Base-by-base conservation (phyloP, 2,113 vertebrate genomes). In the Notothenia rossii region DNA sequence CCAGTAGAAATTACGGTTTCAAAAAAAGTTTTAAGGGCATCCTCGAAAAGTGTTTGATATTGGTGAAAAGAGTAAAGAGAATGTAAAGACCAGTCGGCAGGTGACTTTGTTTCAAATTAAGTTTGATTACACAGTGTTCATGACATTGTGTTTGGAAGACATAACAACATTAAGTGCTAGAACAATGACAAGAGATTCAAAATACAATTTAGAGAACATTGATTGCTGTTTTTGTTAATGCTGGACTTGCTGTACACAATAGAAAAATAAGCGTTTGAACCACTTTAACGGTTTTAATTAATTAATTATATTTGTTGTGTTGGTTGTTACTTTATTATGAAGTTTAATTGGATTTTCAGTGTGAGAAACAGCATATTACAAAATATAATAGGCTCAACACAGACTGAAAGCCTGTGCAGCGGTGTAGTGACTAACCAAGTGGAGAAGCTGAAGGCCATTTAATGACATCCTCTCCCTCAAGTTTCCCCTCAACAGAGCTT, bases 381-480 rank as follows among this genome's bases (percentile, higher is more conserved):
- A 68, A 58, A 65, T 67, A 80, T 75, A 79, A 88, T 83, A 81
- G 84, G 71, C 62, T 77, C 53, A 55, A 67, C 60, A 53, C 51
- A 67, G n/a, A 46, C 45, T 58, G 46, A 82, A 61, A 59, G 29
- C 36, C 72, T 25, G 33, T 25, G 50, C 62, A 50, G 29, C 22
- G 5, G 50, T 50, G 59, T 43, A 79, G 63, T 65, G 63, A 77
- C 69, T 65, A 58, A 46, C 73, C 50, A 33, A 58, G 55, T 10
- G 40, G 25, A 81, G 73, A 46, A 53, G 72, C 84, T 3, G 4
- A 10, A 40, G 72, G 75, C 54, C 68, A 43, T 86, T 80, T 89
- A 85, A 89, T 88, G 71, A 75, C 67, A 64, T 81, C 53, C 59
- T 11, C 66, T 67, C 50, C 53, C 36, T 65, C 59, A 81, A 62